Evolutionary conservation across 1,140 invertebrate genomes (phyloP), one percentile per base, ranked within the genome.

Genomic region (Acyrthosiphon pisum): DNA sequence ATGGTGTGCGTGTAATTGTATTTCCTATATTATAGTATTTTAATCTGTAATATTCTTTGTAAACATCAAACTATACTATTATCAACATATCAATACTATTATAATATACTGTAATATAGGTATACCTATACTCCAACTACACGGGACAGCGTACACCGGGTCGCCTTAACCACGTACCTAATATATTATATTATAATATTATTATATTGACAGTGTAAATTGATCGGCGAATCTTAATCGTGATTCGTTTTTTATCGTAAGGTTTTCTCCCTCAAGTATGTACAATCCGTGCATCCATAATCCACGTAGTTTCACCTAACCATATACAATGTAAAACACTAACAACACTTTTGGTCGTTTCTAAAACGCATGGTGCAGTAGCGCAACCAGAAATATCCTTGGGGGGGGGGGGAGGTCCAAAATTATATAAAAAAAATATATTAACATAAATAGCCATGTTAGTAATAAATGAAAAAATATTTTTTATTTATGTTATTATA

Each of bases 1-100:
- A 53, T 89, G 46, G 23, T 35, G 86, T 50, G n/a, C 87, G 87
- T 89, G 87, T 89, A 53, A 89, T 89, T 53, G 50, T 53, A 37
- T 53, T 89, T 53, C 6, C 60, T 6, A 41, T 41, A 41, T 41
- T 41, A 41, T 41, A 76, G 30, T 76, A 4, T n/a, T 48, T 53
- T 26, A 89, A 89, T 53, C n/a, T 89, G 35, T 37, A 37, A 83
- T 37, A 35, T 68, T 83, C 26, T 46, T 44, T 18, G 84, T 53
- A 53, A 89, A 89, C 35, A 50, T 89, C 6, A n/a, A 88, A 50
- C 30, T 50, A 46, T n/a, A 44, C 14, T 26, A 87, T 46, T 44
- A 87, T 44, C 46, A 48, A 50, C 14, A 50, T 50, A 2, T 18
- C 11, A 48, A 50, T 48, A 48, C 48, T 48, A 48, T 11, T 50